Conservation (phyloP, 2,797 vertebrate genomes). For the Arremon aurantiirostris region DNA sequence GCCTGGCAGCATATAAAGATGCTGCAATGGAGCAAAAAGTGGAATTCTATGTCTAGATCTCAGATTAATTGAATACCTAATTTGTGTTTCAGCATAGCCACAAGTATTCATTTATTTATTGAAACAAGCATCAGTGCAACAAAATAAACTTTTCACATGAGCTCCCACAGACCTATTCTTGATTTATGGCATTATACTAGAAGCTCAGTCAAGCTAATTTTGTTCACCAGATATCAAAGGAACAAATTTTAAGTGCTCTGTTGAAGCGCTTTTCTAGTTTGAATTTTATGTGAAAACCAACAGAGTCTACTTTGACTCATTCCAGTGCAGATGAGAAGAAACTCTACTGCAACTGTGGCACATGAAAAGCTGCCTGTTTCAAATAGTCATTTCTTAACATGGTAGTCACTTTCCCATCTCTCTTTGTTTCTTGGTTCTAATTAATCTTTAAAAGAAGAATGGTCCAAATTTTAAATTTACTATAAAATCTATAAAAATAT, state of each 20-base stretch:
- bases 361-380: neutral
- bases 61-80: neutral
- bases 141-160: neutral
- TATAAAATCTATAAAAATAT: neutral
- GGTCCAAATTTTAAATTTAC: slow-evolving; percentile 9
- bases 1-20: neutral
- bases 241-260: neutral
- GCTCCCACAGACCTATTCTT: neutral
- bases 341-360: neutral
- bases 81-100: neutral
- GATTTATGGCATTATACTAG: neutral
- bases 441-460: slow-evolving; percentile 1
- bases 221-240: neutral
- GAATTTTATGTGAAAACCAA: neutral
- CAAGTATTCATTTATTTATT: neutral
- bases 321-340: neutral
- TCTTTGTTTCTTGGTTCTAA: neutral
- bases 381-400: neutral
- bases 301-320: neutral
- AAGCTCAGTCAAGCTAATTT: neutral
- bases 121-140: neutral
- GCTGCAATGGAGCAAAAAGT: neutral
- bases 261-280: neutral
- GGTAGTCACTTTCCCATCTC: neutral
- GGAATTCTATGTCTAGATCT: neutral